A percentile compares a stretch with the other conserved stretches of the same genome.
phyloP scores from a whole-genome alignment of 2,888 invertebrate species.

The Coelopa pilipes region DNA sequence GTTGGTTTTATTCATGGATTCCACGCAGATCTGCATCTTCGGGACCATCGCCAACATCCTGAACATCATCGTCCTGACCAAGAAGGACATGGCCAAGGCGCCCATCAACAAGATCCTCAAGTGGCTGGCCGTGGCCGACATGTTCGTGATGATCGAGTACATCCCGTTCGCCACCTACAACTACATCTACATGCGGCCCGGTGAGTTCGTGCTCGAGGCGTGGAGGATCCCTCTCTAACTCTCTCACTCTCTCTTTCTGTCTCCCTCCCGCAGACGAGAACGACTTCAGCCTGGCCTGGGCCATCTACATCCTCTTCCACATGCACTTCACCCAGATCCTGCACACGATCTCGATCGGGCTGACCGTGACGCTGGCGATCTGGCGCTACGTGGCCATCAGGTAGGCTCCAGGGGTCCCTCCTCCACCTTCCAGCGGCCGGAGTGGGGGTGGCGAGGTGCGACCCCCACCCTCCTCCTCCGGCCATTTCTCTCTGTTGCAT shows the following conservation, averaged over 20 bases:
- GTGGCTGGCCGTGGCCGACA: conserved; percentile 85
- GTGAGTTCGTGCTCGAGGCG: conserved; percentile 59
- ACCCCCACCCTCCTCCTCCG: background rate
- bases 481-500: background rate
- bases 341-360: conserved; percentile 91
- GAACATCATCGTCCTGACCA: conserved; percentile 87
- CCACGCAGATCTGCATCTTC: conserved; percentile 79
- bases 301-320: conserved; percentile 85
- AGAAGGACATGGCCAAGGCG: conserved; percentile 81
- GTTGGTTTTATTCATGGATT: no score
- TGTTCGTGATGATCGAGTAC: conserved; percentile 90
- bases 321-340: conserved; percentile 88
- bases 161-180: conserved; percentile 79
- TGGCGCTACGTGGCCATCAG: conserved; percentile 91
- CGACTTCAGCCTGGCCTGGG: conserved; percentile 87
- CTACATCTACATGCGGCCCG: conserved; percentile 72
- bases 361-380: conserved; percentile 90
- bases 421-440: no score
- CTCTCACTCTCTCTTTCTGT: background rate
- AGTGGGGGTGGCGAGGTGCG: no score
- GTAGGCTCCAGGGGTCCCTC: conserved; percentile 66
- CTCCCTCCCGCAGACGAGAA: conserved; percentile 74
- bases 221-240: background rate
- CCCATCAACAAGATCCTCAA: conserved; percentile 90
- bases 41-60: conserved; percentile 87